phyloP scores from a whole-genome alignment of 2,888 invertebrate species.

The Cepaea hortensis region DNA sequence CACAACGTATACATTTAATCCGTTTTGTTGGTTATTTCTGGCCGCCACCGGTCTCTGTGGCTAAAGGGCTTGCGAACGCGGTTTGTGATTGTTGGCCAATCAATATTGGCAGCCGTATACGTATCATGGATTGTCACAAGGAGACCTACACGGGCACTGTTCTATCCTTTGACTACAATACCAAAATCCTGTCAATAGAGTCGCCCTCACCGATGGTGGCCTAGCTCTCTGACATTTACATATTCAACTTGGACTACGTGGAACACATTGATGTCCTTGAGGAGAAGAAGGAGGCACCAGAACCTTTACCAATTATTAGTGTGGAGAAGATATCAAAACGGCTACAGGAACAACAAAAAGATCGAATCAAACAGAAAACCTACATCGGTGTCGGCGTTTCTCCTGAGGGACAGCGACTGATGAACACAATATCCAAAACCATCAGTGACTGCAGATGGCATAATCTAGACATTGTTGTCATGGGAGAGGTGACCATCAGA shows the following conservation, averaged over 20 bases:
- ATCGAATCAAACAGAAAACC: constrained; percentile 42
- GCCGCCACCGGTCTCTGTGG: no score
- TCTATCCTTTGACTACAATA: constrained; percentile 41
- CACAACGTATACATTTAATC: no score
- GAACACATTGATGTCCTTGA: constrained; percentile 44
- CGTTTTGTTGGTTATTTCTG: no score
- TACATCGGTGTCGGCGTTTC: constrained; percentile 90
- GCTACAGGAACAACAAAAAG: constrained; percentile 44
- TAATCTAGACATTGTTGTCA: constrained; percentile 91
- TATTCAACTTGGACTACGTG: constrained; percentile 49
- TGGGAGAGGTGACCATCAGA: constrained; percentile 88
- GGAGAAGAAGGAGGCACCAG: constrained; percentile 39
- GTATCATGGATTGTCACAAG: constrained; percentile 41
- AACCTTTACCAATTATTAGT: constrained; percentile 46
- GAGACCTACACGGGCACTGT: constrained; percentile 42
- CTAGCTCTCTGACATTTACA: constrained; percentile 47
- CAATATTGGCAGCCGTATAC: constrained; percentile 45
- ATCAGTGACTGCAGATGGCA: constrained; percentile 86
- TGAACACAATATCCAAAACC: constrained; percentile 92
- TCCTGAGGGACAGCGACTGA: constrained; percentile 91
- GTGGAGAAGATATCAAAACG: constrained; percentile 42
- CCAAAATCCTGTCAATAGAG: constrained; percentile 47
- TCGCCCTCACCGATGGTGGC: constrained; percentile 45
- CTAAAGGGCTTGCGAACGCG: no score
- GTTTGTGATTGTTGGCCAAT: no score